phyloP scores from a whole-genome alignment of 2,888 invertebrate species.

The Plebejus anna region DNA sequence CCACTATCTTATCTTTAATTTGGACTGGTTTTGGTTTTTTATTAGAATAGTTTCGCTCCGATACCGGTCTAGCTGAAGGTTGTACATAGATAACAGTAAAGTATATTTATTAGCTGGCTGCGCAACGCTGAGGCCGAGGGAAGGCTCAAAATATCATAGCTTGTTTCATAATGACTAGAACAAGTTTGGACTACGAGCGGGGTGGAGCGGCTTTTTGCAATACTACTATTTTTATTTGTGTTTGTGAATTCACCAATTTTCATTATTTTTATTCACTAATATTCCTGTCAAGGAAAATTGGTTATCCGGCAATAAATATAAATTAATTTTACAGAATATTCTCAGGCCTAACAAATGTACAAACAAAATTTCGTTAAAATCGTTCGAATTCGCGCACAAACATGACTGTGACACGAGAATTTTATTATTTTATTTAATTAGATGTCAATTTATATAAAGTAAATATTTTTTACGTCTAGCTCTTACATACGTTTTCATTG shows the following conservation, averaged over 20 bases:
- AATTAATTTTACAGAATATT: too few species aligned
- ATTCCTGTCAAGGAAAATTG: too few species aligned
- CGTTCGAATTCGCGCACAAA: too few species aligned
- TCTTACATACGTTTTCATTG: not conserved
- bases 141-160: constrained; percentile 68
- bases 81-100: constrained; percentile 75
- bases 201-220: constrained; percentile 53
- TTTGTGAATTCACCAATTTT: not conserved
- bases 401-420: too few species aligned
- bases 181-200: constrained; percentile 60
- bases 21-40: constrained; percentile 74
- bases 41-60: constrained; percentile 75
- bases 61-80: constrained; percentile 72
- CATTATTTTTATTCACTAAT: too few species aligned
- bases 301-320: too few species aligned
- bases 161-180: constrained; percentile 76
- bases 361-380: too few species aligned
- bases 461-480: not conserved
- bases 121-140: constrained; percentile 60
- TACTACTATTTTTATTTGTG: not conserved
- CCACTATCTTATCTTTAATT: constrained; percentile 59
- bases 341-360: too few species aligned
- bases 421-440: not conserved
- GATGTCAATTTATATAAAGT: not conserved
- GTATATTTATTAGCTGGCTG: constrained; percentile 68